Percentiles rank a stretch among this genome's conserved stretches.
phyloP scores from a whole-genome alignment of 2,113 vertebrate species.

The Passerina amoena region DNA sequence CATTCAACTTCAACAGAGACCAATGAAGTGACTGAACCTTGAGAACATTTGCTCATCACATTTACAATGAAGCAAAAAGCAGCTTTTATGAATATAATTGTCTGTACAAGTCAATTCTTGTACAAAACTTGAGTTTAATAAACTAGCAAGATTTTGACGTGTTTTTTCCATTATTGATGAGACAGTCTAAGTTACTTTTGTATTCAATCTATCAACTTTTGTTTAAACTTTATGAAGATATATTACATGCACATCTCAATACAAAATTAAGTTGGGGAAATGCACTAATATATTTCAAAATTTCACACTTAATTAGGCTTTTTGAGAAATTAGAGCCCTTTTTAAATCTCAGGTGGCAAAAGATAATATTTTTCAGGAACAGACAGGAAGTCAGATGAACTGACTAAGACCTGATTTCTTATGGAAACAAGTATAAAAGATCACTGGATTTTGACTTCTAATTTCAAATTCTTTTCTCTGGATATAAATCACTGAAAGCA shows the following conservation, averaged over 20 bases:
- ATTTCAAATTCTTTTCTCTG: neutral
- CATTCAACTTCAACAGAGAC: neutral
- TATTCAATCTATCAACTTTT: conserved; percentile 39
- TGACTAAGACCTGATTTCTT: neutral
- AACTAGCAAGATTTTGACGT: neutral
- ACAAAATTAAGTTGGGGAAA: conserved; percentile 31
- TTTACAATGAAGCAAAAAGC: neutral
- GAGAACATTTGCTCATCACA: neutral
- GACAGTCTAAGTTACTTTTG: conserved; percentile 15
- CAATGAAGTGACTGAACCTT: neutral
- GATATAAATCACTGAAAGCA: neutral
- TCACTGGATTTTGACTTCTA: neutral
- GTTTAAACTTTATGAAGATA: conserved; percentile 37
- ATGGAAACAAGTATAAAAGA: neutral
- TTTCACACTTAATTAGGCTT: neutral
- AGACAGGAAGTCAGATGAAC: neutral
- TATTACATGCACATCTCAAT: neutral
- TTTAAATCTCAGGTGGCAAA: neutral
- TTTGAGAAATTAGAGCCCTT: neutral
- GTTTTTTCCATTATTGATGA: neutral
- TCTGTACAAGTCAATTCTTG: neutral
- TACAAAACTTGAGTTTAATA: neutral
- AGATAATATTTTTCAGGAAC: neutral
- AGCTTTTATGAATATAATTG: neutral
- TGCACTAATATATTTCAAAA: neutral